Evolutionary conservation across 1,140 invertebrate genomes (phyloP), one percentile per base, ranked within the genome.

Genomic region (Aphelenchoides avenae): DNA sequence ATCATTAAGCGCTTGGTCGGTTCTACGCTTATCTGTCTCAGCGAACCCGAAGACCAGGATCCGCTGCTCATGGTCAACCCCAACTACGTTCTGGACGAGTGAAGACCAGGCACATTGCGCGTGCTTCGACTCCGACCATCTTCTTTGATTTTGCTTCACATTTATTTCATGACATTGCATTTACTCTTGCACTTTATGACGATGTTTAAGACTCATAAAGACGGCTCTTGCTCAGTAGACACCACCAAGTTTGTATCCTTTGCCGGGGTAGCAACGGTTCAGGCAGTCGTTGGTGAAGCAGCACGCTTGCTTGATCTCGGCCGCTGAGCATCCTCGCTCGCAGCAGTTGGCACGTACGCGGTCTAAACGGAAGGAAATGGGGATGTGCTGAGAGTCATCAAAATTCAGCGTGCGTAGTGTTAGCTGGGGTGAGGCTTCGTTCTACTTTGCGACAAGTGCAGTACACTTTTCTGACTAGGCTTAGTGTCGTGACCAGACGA

Each of bases 221-320:
- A 41, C 20, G 20, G 26, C 20, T 22, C 20, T 41, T 41, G 39
- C 51, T 53, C 41, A 53, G 39, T 53, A 53, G 9, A 53, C 52
- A 31, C 15, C 27, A 7, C 52, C 52, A 18, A 27, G 18, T 18
- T 26, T 37, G 39, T 56, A 56, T n/a, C 15, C 13, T 22, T 56
- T 56, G 37, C 52, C 52, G 9, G 53, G 53, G 27, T 56, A 56
- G 18, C 53, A 56, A 20, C 53, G 52, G n/a, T 30, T 30, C 1
- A 56, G 22, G 31, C 53, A 56, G 13, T 6, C 13, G 18, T 56
- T 29, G 13, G 53, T 57, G 18, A 56, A 50, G 30, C 48, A 56
- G 22, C 53, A 56, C 7, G 31, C 31, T 31, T 54, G 31, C 22
- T 33, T 53, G 6, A 41, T 27, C n/a, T 56, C 53, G 18, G 36